Evolutionary conservation across 2,113 vertebrate species (phyloP).

Genomic region (Eleginops maclovinus): DNA sequence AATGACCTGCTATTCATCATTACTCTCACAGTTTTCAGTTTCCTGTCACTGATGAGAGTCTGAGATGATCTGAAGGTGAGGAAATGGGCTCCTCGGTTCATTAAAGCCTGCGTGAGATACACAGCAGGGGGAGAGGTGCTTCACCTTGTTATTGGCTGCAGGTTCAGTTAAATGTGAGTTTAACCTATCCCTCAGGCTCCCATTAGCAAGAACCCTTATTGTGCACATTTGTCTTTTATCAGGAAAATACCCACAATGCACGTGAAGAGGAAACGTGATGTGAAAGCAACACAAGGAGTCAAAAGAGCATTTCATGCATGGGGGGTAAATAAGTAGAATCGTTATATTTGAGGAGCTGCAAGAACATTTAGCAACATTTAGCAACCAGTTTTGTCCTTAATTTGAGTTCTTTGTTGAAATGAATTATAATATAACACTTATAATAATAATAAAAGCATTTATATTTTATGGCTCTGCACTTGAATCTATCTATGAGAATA

Average conservation of each 20-base stretch:
- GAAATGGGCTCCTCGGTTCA: conserved; percentile 37
- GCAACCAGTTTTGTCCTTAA: too few species aligned
- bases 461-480: too few species aligned
- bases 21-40: conserved; percentile 24
- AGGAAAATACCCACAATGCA: background rate
- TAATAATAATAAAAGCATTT: too few species aligned
- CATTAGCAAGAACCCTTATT: background rate
- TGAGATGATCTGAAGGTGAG: conserved; percentile 36
- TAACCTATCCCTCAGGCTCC: conserved; percentile 3
- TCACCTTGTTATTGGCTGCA: background rate
- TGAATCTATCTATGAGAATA: too few species aligned
- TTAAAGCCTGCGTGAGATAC: conserved; percentile 14
- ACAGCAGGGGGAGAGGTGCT: background rate
- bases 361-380: too few species aligned
- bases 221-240: background rate
- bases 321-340: too few species aligned
- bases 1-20: conserved; percentile 48
- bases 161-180: conserved; percentile 24
- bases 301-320: background rate
- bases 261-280: background rate
- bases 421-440: too few species aligned
- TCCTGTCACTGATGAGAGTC: conserved; percentile 43
- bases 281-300: background rate
- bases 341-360: too few species aligned
- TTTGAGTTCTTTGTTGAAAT: too few species aligned